Conservation (phyloP, 2,888 invertebrate species). For the Drosophila buzzatii region DNA sequence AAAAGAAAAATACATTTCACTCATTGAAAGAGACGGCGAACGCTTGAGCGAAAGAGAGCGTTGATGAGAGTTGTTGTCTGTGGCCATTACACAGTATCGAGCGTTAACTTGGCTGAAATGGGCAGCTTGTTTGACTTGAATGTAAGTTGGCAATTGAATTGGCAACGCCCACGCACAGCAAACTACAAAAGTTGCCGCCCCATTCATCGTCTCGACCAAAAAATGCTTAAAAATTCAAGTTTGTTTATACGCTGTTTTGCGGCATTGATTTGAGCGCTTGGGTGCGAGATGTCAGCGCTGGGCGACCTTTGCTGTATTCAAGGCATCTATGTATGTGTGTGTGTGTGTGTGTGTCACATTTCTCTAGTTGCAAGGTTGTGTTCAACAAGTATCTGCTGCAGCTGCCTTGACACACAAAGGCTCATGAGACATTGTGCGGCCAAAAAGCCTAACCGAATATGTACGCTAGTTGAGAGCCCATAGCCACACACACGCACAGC, state of each 20-base stretch:
- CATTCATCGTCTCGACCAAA: slow-evolving; percentile 40
- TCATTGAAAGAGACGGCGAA: slow-evolving; percentile 20
- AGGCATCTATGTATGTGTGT: slow-evolving; percentile 43
- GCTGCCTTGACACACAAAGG: slow-evolving; percentile 76
- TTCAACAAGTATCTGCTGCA: slow-evolving; percentile 71
- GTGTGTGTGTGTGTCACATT: slow-evolving; percentile 21
- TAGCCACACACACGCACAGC: neutral
- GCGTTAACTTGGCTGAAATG: slow-evolving; percentile 58
- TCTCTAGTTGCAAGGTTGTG: slow-evolving; percentile 65
- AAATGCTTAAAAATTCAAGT: slow-evolving; percentile 58
- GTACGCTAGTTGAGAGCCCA: slow-evolving; percentile 60
- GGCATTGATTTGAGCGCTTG: slow-evolving; percentile 55
- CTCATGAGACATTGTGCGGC: slow-evolving; percentile 61
- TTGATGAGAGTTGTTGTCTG: slow-evolving; percentile 56
- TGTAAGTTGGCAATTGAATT: slow-evolving; percentile 74
- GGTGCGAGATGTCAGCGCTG: slow-evolving; percentile 34
- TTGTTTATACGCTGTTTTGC: slow-evolving; percentile 37
- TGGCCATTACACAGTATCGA: slow-evolving; percentile 59
- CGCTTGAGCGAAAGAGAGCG: slow-evolving; percentile 12
- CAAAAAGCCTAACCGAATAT: slow-evolving; percentile 77
- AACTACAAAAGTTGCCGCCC: slow-evolving; percentile 54
- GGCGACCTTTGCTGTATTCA: slow-evolving; percentile 60
- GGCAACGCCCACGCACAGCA: slow-evolving; percentile 61
- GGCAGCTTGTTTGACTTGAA: slow-evolving; percentile 63
- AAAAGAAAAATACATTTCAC: slow-evolving; percentile 14